phyloP scores from a whole-genome alignment of 2,797 vertebrate genomes.

The Phaenicophaeus curvirostris region DNA sequence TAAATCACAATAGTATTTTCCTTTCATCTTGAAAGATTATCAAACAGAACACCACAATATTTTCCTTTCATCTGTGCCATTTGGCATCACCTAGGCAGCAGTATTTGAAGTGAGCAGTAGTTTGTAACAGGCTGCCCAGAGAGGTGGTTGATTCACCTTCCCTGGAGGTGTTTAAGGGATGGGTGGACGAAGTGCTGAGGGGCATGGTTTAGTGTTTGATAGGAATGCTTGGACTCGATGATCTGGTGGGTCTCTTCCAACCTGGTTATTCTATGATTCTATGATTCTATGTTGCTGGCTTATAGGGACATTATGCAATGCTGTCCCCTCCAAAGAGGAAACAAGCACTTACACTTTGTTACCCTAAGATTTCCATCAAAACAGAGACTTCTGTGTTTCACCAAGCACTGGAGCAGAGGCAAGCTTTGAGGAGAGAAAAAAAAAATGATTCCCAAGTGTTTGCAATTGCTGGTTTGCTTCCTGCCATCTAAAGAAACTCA shows the following conservation, averaged over 20 bases:
- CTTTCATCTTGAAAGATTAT: constrained; percentile 8
- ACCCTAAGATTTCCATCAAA: neutral
- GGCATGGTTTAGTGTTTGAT: too few species aligned
- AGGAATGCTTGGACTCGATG: too few species aligned
- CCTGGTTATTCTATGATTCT: too few species aligned
- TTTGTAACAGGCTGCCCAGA: too few species aligned
- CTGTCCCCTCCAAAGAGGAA: neutral
- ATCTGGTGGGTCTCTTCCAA: too few species aligned
- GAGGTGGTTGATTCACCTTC: too few species aligned
- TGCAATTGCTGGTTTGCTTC: neutral
- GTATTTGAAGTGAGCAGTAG: neutral
- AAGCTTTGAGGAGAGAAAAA: neutral
- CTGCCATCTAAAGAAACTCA: constrained; percentile 22
- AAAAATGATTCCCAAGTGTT: neutral
- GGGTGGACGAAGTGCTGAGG: too few species aligned
- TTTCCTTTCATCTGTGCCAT: neutral
- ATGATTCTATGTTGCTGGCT: neutral
- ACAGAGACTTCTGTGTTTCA: neutral
- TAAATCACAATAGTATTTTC: neutral
- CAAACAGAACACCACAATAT: neutral
- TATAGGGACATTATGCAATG: neutral
- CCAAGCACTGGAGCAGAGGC: neutral
- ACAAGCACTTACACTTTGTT: neutral
- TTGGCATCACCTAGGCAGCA: neutral
- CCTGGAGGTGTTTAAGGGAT: too few species aligned